Evolutionary conservation across 2,888 invertebrate genomes (phyloP).

Genomic region (Mythimna albipuncta): DNA sequence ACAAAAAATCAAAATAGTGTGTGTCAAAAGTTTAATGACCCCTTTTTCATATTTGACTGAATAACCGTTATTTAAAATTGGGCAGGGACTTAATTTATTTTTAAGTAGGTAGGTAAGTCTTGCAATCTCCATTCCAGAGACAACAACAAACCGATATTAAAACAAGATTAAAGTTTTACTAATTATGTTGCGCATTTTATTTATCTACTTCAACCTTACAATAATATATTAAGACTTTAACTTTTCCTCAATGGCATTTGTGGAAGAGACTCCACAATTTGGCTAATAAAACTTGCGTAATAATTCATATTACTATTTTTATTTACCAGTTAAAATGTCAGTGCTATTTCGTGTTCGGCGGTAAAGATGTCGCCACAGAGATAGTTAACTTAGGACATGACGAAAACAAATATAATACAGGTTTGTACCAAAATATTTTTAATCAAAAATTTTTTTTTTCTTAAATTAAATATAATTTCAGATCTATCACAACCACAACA

Average conservation of each 20-base stretch:
- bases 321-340: neutral
- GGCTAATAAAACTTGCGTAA: no score
- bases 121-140: no score
- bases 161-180: no score
- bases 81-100: neutral
- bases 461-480: slow-evolving; percentile 50
- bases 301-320: no score
- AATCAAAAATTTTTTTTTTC: slow-evolving; percentile 42
- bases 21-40: neutral
- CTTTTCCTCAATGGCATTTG: no score
- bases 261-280: no score
- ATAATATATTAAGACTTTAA: no score
- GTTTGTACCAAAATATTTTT: slow-evolving; percentile 49
- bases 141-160: no score
- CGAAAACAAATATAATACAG: slow-evolving; percentile 33
- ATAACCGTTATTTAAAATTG: neutral
- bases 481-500: slow-evolving; percentile 60
- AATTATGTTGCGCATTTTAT: no score
- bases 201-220: no score
- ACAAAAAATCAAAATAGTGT: neutral
- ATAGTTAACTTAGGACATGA: neutral
- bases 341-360: neutral
- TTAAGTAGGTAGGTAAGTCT: no score
- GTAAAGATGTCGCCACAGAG: neutral
- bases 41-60: neutral